Evolutionary conservation across 2,113 vertebrate genomes (phyloP), one percentile per base, ranked within the genome.

Genomic region (Elachura formosa): DNA sequence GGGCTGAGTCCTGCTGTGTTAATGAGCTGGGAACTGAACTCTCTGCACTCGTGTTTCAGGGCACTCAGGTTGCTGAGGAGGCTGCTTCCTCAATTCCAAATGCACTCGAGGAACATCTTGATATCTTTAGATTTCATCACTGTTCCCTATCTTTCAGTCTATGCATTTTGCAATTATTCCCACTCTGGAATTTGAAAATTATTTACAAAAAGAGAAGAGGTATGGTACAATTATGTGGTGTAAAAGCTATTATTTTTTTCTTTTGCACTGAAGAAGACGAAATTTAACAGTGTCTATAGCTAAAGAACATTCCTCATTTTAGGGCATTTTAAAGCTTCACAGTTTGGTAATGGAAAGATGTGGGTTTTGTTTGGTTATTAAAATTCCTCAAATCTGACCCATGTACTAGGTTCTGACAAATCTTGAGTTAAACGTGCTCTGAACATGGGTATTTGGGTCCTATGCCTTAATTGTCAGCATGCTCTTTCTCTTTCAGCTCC

Each of bases 131-230:
- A 93, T 92, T 95, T 81, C 46, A 14, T 89, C 59, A 31, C 85
- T 94, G 80, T 80, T 79, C 36, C 22, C 26, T 33, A 4, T 52
- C 66, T 95, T 77, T 85, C 36, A 36, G 43, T 45, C 71, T 77
- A 54, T 91, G 54, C 51, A 20, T 89, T 89, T 95, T 92, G 83
- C 94, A 84, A 45, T 73, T 89, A 81, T 85, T 91, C 21, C 26
- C 54, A 34, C 28, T 54, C 48, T 86, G 78, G 94, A 73, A 83
- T 73, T 31, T 51, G n/a, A 78, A 94, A 92, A 56, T 51, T 21
- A 33, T 52, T 84, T 91, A 23, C 51, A 52, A 59, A 15, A 76
- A 64, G 49, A 63, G 25, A 68, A 64, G 38, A 19, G 18, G 54
- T 66, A 5, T 40, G 52, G 41, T 72, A 67, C 8, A 43, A 38